These are phyloP conservation scores for Pseudopipra pipra DNA, from an alignment of 2,113 vertebrate genomes.

Conservation along the genomic window DNA sequence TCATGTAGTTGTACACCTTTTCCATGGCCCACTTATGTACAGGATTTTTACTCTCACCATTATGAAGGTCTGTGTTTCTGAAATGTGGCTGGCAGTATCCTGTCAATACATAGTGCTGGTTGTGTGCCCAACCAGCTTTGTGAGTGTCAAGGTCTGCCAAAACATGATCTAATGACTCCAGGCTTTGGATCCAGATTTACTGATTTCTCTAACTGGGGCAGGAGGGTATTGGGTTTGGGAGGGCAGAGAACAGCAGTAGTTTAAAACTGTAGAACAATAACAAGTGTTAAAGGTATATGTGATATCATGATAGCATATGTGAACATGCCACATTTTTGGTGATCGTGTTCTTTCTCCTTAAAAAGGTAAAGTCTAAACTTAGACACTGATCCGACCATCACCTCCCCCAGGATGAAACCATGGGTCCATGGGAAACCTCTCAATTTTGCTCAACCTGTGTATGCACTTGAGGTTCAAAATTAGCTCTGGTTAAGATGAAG, in stretches of 20 bases:
- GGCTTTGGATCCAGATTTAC: constrained; percentile 36
- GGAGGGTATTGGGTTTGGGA: not conserved
- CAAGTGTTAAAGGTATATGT: not conserved
- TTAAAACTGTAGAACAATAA: not conserved
- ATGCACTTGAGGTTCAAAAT: not conserved
- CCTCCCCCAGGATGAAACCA: not conserved
- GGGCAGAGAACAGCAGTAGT: not conserved
- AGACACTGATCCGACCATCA: not conserved
- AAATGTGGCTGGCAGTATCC: constrained; percentile 27
- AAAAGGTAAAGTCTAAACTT: not conserved
- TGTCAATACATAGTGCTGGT: constrained; percentile 64
- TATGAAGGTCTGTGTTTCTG: constrained; percentile 2
- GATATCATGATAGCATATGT: not conserved
- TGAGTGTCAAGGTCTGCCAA: constrained; percentile 70
- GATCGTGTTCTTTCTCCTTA: not conserved
- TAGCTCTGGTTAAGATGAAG: not conserved
- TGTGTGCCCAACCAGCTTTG: constrained; percentile 52
- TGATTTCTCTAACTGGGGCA: not conserved
- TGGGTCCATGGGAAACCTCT: not conserved
- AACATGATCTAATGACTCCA: constrained; percentile 66
- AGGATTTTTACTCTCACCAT: not conserved
- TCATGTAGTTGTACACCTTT: not conserved
- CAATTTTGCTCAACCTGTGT: not conserved
- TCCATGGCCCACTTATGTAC: not conserved
- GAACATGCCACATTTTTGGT: not conserved